A percentile compares a stretch with the other conserved stretches of the same genome.
Evolutionary conservation across 2,113 vertebrate genomes (phyloP).

Genomic region (Stictonetta naevosa): DNA sequence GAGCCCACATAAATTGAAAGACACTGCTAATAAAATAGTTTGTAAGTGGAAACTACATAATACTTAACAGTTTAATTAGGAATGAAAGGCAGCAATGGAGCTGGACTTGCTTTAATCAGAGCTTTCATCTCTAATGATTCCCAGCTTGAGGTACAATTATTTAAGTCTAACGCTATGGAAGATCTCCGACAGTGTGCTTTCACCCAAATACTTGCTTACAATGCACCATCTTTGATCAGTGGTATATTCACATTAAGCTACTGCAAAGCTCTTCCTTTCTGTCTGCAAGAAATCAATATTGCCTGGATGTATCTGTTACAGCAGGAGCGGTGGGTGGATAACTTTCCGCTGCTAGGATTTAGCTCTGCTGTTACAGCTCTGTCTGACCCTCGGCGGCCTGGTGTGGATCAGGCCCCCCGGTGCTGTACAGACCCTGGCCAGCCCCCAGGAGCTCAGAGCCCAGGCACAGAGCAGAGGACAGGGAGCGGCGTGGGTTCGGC

Average conservation of each 20-base stretch:
- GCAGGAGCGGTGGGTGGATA: not conserved
- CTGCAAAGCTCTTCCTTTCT: constrained; percentile 44
- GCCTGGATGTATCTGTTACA: not conserved
- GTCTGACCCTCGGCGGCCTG: not conserved
- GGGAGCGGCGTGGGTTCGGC: fast-evolving
- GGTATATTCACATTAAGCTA: constrained; percentile 5
- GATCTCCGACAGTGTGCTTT: constrained; percentile 3
- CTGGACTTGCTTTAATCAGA: constrained; percentile 27
- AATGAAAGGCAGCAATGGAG: constrained; percentile 27
- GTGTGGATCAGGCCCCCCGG: fast-evolving
- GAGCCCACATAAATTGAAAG: not conserved
- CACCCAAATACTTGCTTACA: not conserved
- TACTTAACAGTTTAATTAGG: constrained; percentile 55
- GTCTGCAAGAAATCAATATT: constrained; percentile 49
- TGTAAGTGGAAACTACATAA: not conserved
- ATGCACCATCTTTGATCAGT: constrained; percentile 51
- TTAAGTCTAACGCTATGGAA: not conserved
- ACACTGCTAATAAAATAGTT: not conserved
- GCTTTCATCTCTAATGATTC: constrained; percentile 46
- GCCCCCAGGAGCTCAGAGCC: not conserved
- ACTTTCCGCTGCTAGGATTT: not conserved
- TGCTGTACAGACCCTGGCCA: not conserved
- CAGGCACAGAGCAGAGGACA: not conserved
- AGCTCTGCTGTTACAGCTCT: not conserved
- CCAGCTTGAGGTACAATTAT: constrained; percentile 36